Base-by-base conservation (phyloP, 2,113 vertebrate genomes). In the Formicarius rufipectus region DNA sequence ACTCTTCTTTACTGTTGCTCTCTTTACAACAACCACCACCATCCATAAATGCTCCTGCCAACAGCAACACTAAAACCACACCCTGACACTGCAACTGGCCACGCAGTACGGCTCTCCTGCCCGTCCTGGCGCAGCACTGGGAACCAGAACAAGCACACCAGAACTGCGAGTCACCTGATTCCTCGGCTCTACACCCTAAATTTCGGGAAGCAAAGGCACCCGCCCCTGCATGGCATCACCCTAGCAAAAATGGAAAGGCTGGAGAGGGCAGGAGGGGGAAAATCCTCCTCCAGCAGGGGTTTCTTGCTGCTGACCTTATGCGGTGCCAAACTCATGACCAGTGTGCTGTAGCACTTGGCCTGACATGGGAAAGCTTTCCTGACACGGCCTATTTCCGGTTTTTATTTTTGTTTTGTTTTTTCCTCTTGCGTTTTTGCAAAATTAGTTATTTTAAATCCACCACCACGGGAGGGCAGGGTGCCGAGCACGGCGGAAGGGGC, bases 31-130 rank as follows among this genome's bases (percentile, higher is more conserved):
- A 40, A 37, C 15, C 12, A 13, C 21, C 35, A 27, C 8, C 27
- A 33, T 10, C 6, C 40, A 40, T 9, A 42, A 56, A 69, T 2
- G 27, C 23, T 55, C 49, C 27, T 47, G 71, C 42, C 8, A 21
- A 73, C 33, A 44, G 24, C 19, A 67, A 37, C 13, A 52, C 5
- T 74, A 50, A 23, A 85, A 12, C 22, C 7, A 9, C 16, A 50
- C 3, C 24, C 39, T 0, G 2, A n/a, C 0, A 9, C 10, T 42
- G 11, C 22, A 59, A 44, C 6, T 1, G 7, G 47, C 53, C 53
- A 10, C 2, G 1, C 18, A 22, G 21, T 5, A 6, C 2, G 0
- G 0, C 2, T 11, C 35, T 45, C 39, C 31, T 22, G 63, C 58
- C 13, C 1, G 14, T 22, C 23, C 27, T 30, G n/a, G 2, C 20